Evolutionary conservation across 2,888 invertebrate species (phyloP).

Genomic region (Alcis repandata): DNA sequence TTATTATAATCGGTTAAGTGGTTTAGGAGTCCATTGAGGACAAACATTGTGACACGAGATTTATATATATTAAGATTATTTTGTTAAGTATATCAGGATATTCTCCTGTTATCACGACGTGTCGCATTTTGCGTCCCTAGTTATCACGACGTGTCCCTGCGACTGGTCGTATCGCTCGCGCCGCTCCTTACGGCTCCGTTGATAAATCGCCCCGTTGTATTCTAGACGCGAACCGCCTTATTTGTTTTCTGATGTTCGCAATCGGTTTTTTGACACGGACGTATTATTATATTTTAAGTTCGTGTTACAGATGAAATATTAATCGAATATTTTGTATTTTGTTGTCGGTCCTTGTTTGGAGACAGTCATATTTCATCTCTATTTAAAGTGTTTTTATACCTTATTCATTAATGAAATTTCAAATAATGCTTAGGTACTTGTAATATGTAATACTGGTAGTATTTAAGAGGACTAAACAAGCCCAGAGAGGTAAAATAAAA

Average conservation of each 20-base stretch:
- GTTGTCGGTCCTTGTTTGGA: neutral
- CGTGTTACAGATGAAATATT: conserved; percentile 51
- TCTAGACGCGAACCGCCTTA: conserved; percentile 63
- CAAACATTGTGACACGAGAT: no score
- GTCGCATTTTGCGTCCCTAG: neutral
- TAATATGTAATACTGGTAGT: no score
- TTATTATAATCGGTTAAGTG: no score
- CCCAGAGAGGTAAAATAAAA: no score
- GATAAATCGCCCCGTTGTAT: conserved; percentile 77
- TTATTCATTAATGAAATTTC: no score
- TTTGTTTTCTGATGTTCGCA: conserved; percentile 63
- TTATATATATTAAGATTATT: no score
- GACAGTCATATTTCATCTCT: no score
- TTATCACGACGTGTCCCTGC: neutral
- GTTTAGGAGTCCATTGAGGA: no score
- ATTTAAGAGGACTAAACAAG: no score
- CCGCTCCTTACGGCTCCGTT: conserved; percentile 65
- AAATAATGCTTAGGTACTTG: no score
- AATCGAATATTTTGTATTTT: conserved; percentile 33
- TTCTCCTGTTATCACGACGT: neutral
- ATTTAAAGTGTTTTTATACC: no score
- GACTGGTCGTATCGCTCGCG: conserved; percentile 12
- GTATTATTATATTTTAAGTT: conserved; percentile 42
- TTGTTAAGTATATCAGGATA: no score
- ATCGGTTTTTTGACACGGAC: conserved; percentile 63